Evolutionary conservation across 2,888 invertebrate genomes (phyloP).

Genomic region (Dasypolia templi): DNA sequence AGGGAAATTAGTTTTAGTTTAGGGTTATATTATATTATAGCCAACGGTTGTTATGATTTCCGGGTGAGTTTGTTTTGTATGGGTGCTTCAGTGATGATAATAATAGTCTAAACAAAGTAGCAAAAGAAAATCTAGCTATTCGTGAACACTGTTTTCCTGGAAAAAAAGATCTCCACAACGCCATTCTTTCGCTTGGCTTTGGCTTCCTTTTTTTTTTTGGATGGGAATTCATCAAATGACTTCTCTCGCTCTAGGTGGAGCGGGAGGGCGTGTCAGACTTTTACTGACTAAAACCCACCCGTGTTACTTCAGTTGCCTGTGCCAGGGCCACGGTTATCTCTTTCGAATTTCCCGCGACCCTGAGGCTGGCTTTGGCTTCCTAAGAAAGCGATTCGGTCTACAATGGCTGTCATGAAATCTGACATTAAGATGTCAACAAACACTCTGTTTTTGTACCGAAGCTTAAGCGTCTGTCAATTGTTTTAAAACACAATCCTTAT

Average conservation of each 20-base stretch:
- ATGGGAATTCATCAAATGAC: no score
- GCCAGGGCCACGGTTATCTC: no score
- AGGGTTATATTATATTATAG: constrained; percentile 48
- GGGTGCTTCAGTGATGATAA: not conserved
- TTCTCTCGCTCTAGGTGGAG: no score
- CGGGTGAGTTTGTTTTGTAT: constrained; percentile 45
- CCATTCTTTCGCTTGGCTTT: not conserved
- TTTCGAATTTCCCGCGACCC: no score
- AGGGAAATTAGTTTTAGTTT: constrained; percentile 64
- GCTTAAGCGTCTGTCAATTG: not conserved
- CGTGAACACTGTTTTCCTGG: not conserved
- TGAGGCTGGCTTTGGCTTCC: not conserved
- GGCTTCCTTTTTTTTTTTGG: no score
- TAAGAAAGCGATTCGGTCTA: not conserved
- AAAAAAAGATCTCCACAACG: not conserved
- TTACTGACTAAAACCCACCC: no score
- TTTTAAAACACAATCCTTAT: not conserved
- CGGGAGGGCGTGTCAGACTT: no score
- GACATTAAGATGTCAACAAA: not conserved
- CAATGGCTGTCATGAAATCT: not conserved
- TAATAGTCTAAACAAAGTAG: not conserved
- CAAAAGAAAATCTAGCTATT: not conserved
- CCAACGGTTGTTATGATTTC: constrained; percentile 54
- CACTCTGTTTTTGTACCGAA: not conserved
- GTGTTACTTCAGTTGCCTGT: no score